Evolutionary conservation across 2,888 invertebrate species (phyloP), one percentile per base, ranked within the genome.

Genomic region (Spatulosminthurus flaviceps): DNA sequence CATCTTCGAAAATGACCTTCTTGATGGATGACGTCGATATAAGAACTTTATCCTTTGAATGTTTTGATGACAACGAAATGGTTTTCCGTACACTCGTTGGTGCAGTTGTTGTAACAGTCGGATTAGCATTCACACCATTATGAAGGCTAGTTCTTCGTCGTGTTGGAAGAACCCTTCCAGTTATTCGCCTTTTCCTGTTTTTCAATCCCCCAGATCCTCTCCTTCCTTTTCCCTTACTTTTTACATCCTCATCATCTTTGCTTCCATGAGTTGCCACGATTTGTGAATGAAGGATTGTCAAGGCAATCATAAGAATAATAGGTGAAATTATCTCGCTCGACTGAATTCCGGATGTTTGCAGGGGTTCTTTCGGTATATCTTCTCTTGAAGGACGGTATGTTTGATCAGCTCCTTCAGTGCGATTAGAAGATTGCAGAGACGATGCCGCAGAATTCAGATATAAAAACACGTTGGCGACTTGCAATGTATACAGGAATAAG

Each of bases 241-340:
- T 24, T 19, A 75, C 13, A 28, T 60, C 34, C 22, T 43, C 71
- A 24, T 77, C 71, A 28, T 71, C 22, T 26, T 34, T 69, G 26
- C 66, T 42, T 2, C 66, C 28, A 86, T 90, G 90, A 7, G 92
- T 92, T 0, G 92, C 92, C 11, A 92, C 93, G 85, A 95, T 94
- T 88, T 94, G 94, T 0, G 94, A 94, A 87, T 94, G 94, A 81
- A 94, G 92, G 77, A 93, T 89, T 84, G 93, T 93, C 81, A 95
- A 88, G 73, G 92, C 89, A 86, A 94, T 89, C 90, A 94, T 92
- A 89, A 94, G 90, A 72, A 91, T 88, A 83, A 91, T 89, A 4
- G 95, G 95, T 84, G 93, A 91, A 34, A 93, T 86, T 76, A 95
- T 90, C 87, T 94, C 94, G 79, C 83, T 84, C 29, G 83, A 83